phyloP scores from a whole-genome alignment of 2,113 vertebrate genomes.

The Amblyornis subalaris region DNA sequence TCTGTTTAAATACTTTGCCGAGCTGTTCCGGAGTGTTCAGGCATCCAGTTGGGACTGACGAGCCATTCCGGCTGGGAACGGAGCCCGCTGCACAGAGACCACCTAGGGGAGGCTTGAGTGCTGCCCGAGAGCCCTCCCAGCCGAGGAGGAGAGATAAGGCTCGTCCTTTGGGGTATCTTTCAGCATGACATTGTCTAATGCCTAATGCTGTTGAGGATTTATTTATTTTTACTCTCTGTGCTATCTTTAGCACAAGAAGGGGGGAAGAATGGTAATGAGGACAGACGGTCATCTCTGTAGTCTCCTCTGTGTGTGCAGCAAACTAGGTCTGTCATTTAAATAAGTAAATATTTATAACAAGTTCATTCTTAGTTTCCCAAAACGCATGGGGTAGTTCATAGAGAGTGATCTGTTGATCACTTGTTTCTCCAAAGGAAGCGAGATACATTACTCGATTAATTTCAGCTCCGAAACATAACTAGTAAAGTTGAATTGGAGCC shows the following conservation, averaged over 20 bases:
- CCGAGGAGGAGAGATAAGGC: neutral
- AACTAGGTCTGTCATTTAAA: neutral
- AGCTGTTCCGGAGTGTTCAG: slow-evolving; percentile 8
- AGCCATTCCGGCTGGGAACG: neutral
- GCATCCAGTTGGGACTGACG: slow-evolving; percentile 21
- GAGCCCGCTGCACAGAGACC: slow-evolving; percentile 1
- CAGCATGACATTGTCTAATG: slow-evolving; percentile 36
- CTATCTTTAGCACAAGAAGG: slow-evolving; percentile 44
- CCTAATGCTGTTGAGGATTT: slow-evolving; percentile 51
- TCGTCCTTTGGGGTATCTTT: neutral
- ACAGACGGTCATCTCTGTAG: neutral
- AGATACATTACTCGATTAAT: neutral
- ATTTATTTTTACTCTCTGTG: slow-evolving; percentile 43
- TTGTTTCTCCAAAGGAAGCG: neutral
- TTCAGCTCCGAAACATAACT: neutral
- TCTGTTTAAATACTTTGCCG: slow-evolving; percentile 71
- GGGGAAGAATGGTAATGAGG: slow-evolving; percentile 7
- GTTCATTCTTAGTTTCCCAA: neutral
- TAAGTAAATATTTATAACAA: neutral
- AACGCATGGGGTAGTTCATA: neutral
- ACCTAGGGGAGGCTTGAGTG: slow-evolving; percentile 8
- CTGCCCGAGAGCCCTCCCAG: neutral
- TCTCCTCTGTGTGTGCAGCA: neutral
- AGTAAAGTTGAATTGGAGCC: neutral
- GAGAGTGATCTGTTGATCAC: neutral